These are phyloP conservation scores for Mechanitis messenoides DNA, from an alignment of 2,888 invertebrate genomes.

Conservation along the genomic window DNA sequence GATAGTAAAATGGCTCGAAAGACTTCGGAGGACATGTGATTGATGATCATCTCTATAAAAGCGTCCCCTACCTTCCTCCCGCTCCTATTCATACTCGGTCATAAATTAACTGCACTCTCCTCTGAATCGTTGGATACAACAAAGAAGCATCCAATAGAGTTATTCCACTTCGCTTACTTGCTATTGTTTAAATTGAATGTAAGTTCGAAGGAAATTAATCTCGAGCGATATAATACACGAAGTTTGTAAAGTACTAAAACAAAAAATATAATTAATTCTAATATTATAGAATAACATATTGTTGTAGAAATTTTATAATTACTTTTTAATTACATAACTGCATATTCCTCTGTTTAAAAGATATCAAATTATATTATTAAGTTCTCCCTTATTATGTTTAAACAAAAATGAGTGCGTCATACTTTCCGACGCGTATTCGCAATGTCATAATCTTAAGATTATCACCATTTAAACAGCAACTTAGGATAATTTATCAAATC, in stretches of 20 bases:
- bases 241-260: no score
- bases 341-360: no score
- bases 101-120: conserved; percentile 53
- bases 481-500: conserved; percentile 43
- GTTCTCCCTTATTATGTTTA: conserved; percentile 11
- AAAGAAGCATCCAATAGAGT: conserved; percentile 40
- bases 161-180: conserved; percentile 30
- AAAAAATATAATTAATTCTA: no score
- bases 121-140: conserved; percentile 31
- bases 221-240: no score
- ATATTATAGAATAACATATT: no score
- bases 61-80: conserved; percentile 21
- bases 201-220: conserved; percentile 9
- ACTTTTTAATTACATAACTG: no score
- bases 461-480: conserved; percentile 12
- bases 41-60: conserved; percentile 37
- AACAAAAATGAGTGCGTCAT: conserved; percentile 12
- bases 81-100: conserved; percentile 25
- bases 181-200: conserved; percentile 7
- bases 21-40: conserved; percentile 32
- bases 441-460: conserved; percentile 8
- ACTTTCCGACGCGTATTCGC: conserved; percentile 5
- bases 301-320: no score
- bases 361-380: conserved; percentile 9
- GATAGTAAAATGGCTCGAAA: no score